Evolutionary conservation across 2,888 invertebrate genomes (phyloP).

Genomic region (Agrilus cyanescens): DNA sequence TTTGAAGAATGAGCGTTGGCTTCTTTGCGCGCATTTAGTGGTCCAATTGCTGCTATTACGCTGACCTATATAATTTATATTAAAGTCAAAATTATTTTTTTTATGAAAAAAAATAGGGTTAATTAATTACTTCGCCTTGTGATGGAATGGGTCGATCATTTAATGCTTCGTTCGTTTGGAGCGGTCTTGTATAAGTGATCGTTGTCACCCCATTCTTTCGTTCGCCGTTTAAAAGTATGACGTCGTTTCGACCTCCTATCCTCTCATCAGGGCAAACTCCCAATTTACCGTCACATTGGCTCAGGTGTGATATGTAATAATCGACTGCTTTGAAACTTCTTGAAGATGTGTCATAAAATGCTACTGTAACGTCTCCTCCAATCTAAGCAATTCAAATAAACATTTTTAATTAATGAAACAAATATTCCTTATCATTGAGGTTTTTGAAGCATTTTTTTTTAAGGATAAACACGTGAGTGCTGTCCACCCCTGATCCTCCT

Average conservation of each 20-base stretch:
- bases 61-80: slow-evolving; percentile 37
- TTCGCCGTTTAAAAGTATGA: slow-evolving; percentile 60
- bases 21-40: slow-evolving; percentile 64
- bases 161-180: slow-evolving; percentile 61
- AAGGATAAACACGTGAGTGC: too few species aligned
- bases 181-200: slow-evolving; percentile 65
- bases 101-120: not conserved
- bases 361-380: slow-evolving; percentile 76
- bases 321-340: slow-evolving; percentile 65
- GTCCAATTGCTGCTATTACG: slow-evolving; percentile 81
- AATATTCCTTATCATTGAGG: too few species aligned
- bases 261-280: slow-evolving; percentile 80
- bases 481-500: too few species aligned
- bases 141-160: slow-evolving; percentile 59
- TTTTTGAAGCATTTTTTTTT: too few species aligned
- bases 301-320: slow-evolving; percentile 70
- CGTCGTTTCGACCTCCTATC: slow-evolving; percentile 71
- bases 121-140: slow-evolving; percentile 38
- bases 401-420: too few species aligned
- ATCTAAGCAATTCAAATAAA: slow-evolving; percentile 24
- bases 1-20: slow-evolving; percentile 71
- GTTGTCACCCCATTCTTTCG: slow-evolving; percentile 70
- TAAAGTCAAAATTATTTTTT: not conserved
- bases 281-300: slow-evolving; percentile 70
- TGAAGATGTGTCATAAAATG: slow-evolving; percentile 52